phyloP scores from a whole-genome alignment of 2,888 invertebrate genomes.

The Plagodis pulveraria region DNA sequence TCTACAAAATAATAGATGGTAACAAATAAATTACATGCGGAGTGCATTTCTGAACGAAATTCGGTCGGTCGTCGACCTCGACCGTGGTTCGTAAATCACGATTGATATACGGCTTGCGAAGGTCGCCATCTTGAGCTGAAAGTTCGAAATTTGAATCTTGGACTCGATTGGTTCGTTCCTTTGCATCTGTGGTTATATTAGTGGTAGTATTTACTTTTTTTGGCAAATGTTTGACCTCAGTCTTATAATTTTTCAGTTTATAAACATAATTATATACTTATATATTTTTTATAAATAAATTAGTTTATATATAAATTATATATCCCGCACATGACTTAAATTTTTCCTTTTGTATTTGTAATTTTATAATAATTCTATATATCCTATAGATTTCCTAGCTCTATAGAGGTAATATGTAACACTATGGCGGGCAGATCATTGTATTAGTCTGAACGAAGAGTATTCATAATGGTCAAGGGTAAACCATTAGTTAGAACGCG shows the following conservation, averaged over 20 bases:
- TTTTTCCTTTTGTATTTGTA: too few species aligned
- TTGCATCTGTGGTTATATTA: conserved; percentile 35
- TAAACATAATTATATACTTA: not conserved
- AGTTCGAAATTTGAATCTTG: conserved; percentile 80
- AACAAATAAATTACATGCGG: conserved; percentile 82
- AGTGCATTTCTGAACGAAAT: conserved; percentile 84
- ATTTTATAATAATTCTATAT: too few species aligned
- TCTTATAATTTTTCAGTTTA: not conserved
- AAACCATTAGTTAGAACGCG: too few species aligned
- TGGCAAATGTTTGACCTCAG: conserved; percentile 4
- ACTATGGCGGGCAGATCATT: too few species aligned
- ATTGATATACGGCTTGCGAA: conserved; percentile 81
- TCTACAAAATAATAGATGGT: conserved; percentile 85
- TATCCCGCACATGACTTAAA: too few species aligned
- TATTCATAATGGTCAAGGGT: too few species aligned
- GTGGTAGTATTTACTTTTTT: conserved; percentile 32
- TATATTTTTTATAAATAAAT: too few species aligned
- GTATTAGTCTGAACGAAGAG: too few species aligned
- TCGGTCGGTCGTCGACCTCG: conserved; percentile 82
- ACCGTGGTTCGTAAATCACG: conserved; percentile 77
- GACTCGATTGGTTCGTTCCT: conserved; percentile 66
- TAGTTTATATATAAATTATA: too few species aligned
- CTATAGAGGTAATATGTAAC: too few species aligned
- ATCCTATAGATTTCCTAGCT: too few species aligned
- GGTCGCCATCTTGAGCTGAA: conserved; percentile 82